Evolutionary conservation across 2,888 invertebrate species (phyloP), one percentile per base, ranked within the genome.

Genomic region (Aricia artaxerxes): DNA sequence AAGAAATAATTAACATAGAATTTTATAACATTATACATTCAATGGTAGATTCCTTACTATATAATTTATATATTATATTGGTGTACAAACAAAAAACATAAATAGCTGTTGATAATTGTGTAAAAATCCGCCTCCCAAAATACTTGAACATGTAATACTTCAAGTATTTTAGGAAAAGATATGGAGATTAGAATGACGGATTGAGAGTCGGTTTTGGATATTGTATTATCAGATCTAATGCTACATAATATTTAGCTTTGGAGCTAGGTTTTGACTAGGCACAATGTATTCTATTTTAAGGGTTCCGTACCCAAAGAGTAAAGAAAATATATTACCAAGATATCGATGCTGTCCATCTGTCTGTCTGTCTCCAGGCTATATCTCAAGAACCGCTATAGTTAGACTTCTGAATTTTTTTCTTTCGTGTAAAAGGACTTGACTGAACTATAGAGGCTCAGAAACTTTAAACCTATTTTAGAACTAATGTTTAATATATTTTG

Each of bases 111-210:
- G 35, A 35, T 64, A 1, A 4, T 69, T 6, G 4, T 16, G 69
- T 38, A 16, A 69, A 69, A 60, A 38, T 16, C 38, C 64, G 13
- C 38, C 31, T 31, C 24, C 24, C 40, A 31, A 49, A 64, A 31
- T 64, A 78, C 64, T 78, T 64, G 44, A 69, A 78, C 64, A 64
- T 44, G 40, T 77, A 64, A 61, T 4, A 2, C 61, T 40, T 64
- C 64, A 31, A 64, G 31, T 64, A 64, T 64, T 64, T 64, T 16
- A 69, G 35, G 31, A 13, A 31, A 4, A 69, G 35, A 69, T 69
- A 69, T 16, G 13, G 6, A 69, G 78, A 64, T 64, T 31, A 64
- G 64, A 64, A 11, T 64, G 31, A 11, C 64, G 31, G 9, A 11
- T 31, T 6, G 11, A 31, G 11, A 4, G 1, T 64, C 64, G 31